Evolutionary conservation across 2,797 vertebrate genomes (phyloP).

Genomic region (Muscicapa comitata): DNA sequence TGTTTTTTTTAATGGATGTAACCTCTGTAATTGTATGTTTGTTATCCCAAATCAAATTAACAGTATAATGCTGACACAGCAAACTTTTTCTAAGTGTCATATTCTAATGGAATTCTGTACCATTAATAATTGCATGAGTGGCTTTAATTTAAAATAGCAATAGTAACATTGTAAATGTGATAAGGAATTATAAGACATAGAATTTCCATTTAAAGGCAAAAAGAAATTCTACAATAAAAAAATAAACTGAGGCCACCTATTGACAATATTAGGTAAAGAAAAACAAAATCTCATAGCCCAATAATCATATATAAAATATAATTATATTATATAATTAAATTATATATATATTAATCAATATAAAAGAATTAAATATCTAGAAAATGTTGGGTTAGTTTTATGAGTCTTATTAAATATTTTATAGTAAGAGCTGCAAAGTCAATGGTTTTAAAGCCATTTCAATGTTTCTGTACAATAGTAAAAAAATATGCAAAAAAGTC

Average conservation of each 20-base stretch:
- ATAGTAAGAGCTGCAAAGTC: not conserved
- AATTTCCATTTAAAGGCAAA: not conserved
- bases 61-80: not conserved
- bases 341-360: too few species aligned
- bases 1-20: not conserved
- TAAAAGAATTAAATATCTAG: not conserved
- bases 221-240: not conserved
- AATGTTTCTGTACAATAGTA: not conserved
- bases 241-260: slow-evolving; percentile 1
- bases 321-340: too few species aligned
- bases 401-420: not conserved
- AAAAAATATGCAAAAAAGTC: accelerated
- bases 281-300: not conserved
- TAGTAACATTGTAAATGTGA: not conserved
- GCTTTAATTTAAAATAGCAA: not conserved
- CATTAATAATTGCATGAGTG: not conserved
- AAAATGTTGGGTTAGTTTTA: not conserved
- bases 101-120: not conserved
- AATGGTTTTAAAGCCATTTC: not conserved
- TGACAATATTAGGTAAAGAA: not conserved
- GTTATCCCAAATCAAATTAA: not conserved
- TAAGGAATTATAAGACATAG: not conserved
- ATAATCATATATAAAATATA: not conserved
- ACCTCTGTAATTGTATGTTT: not conserved
- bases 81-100: not conserved